phyloP scores from a whole-genome alignment of 1,140 invertebrate species.

The Colletes latitarsis region DNA sequence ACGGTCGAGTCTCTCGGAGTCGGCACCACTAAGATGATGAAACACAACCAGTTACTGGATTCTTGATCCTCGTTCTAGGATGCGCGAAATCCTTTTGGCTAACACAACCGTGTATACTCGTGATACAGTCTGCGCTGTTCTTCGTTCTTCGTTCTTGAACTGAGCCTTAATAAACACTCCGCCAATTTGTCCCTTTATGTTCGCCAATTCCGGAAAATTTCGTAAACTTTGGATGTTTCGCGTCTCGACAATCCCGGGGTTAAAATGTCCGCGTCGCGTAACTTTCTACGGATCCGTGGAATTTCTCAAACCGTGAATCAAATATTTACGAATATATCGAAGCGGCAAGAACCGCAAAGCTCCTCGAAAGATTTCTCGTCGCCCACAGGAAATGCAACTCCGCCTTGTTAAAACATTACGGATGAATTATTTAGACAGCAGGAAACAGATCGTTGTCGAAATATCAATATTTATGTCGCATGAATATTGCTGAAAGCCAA shows the following conservation, averaged over 20 bases:
- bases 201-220: no score
- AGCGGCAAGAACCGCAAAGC: not conserved
- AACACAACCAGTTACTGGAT: constrained; percentile 15
- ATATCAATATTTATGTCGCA: constrained; percentile 18
- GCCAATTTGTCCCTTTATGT: no score
- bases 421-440: constrained; percentile 27
- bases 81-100: not conserved
- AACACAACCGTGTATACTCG: not conserved
- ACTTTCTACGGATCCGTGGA: no score
- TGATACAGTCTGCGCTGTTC: not conserved
- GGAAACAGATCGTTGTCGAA: constrained; percentile 6
- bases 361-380: not conserved
- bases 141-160: not conserved
- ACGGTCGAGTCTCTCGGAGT: not conserved
- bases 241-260: no score
- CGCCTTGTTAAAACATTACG: constrained; percentile 7
- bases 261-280: no score
- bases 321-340: not conserved
- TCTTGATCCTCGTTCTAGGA: constrained; percentile 3
- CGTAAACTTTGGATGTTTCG: no score
- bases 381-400: not conserved
- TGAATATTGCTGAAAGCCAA: not conserved
- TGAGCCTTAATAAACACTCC: not conserved
- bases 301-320: not conserved
- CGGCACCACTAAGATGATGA: constrained; percentile 2